Base-by-base conservation (phyloP, 1,140 invertebrate genomes). In the Aphaenogaster rudis region DNA sequence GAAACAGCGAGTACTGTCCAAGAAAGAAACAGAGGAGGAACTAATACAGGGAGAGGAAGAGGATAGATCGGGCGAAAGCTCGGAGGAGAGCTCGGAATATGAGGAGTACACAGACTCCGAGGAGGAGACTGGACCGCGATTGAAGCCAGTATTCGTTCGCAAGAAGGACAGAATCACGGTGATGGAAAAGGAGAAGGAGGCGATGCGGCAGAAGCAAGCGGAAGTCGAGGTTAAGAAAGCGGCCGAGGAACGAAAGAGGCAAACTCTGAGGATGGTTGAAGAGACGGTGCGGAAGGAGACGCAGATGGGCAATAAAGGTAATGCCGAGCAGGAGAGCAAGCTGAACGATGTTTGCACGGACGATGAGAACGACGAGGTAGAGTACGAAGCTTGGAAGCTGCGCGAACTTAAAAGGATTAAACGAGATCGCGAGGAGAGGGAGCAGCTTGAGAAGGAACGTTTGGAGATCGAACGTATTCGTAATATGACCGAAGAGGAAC, bases 301-400 rank as follows among this genome's bases (percentile, higher is more conserved):
- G 3, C 93, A 95, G 86, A 90, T 89, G 4, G 90, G 82, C 33
- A 67, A 96, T 28, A 96, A 96, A 87, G 95, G 94, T 81, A 96
- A 96, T 9, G 96, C 96, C 74, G 96, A 96, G 1, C 96, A 96
- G 67, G 97, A 97, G 92, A 96, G 96, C 28, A 96, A 97, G 86
- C 96, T 99, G n/a, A 97, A 98, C 90, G 98, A 98, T 93, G 97
- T 99, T 1, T 97, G 98, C 93, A 99, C 99, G 0, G 99, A 99
- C 94, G 99, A 99, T 95, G 99, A 99, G 94, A 99, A 99, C 95
- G 99, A 99, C 93, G 99, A 99, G 95, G 97, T 99, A 7, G 99
- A 99, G 92, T 99, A 99, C 94, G 99, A 99, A 95, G 97, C 98
- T 0, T 99, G 99, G 99, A 99, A 99, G 95, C 92, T 99, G 7